phyloP scores from a whole-genome alignment of 2,888 invertebrate species.

The Andrena minutula region DNA sequence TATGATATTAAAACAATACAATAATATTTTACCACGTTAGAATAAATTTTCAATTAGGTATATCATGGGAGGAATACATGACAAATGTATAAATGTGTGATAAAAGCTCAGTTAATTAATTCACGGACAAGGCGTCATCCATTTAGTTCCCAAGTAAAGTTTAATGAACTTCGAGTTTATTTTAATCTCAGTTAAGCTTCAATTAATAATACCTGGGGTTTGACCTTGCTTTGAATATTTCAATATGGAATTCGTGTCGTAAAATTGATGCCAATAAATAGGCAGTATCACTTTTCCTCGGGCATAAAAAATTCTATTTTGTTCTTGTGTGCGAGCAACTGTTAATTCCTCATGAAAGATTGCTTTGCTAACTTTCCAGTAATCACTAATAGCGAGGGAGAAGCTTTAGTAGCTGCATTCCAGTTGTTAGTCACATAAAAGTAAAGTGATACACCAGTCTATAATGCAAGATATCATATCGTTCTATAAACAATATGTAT shows the following conservation, averaged over 20 bases:
- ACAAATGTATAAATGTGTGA: not conserved
- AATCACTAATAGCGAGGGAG: too few relatives aligned
- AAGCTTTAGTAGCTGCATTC: too few relatives aligned
- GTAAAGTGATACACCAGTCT: too few relatives aligned
- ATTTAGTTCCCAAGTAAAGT: conserved; percentile 5
- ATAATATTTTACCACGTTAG: too few relatives aligned
- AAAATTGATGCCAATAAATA: not conserved
- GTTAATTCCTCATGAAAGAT: too few relatives aligned
- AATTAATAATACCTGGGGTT: not conserved
- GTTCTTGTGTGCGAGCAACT: not conserved
- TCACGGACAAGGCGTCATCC: not conserved
- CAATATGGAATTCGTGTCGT: not conserved
- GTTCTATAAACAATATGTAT: too few relatives aligned
- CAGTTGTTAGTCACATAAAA: too few relatives aligned
- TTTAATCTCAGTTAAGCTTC: conserved; percentile 7
- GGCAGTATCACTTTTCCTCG: not conserved
- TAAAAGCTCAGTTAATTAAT: conserved; percentile 11
- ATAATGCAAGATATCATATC: too few relatives aligned
- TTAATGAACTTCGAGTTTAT: conserved; percentile 32
- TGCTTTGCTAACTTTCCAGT: too few relatives aligned
- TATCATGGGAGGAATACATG: not conserved
- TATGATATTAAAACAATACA: not conserved
- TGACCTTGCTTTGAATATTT: not conserved
- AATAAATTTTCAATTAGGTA: not conserved
- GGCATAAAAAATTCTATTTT: not conserved